phyloP scores from a whole-genome alignment of 1,140 invertebrate species.

The Drosophila bocki region DNA sequence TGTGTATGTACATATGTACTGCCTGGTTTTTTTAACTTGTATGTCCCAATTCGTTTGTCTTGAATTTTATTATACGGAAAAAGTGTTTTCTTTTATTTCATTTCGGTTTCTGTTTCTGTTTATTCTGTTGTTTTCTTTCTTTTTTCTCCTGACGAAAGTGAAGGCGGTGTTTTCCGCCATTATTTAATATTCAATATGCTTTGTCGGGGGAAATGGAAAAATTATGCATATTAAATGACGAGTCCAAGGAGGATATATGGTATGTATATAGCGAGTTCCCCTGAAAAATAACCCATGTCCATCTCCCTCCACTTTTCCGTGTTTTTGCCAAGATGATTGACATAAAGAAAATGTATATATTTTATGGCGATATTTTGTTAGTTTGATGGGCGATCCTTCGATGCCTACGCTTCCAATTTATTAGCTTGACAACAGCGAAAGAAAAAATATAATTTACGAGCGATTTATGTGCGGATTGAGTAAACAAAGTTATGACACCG shows the following conservation, averaged over 20 bases:
- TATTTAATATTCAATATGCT: conserved; percentile 83
- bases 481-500: conserved; percentile 61
- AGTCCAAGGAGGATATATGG: conserved; percentile 26
- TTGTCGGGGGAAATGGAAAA: conserved; percentile 76
- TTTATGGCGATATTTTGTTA: conserved; percentile 76
- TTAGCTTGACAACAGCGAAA: conserved; percentile 43
- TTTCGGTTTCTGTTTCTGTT: conserved; percentile 28
- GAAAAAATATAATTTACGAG: conserved; percentile 61
- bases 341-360: conserved; percentile 59
- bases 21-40: conserved; percentile 61
- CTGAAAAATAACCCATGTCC: conserved; percentile 50
- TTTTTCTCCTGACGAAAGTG: conserved; percentile 19
- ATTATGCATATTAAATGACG: conserved; percentile 80
- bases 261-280: conserved; percentile 14
- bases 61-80: conserved; percentile 75
- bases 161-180: conserved; percentile 41
- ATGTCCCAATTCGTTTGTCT: conserved; percentile 77
- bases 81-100: conserved; percentile 70
- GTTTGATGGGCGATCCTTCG: conserved; percentile 65
- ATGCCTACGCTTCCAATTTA: conserved; percentile 64
- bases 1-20: conserved; percentile 16
- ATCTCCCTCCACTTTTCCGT: conserved; percentile 2
- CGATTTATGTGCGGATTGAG: conserved; percentile 53
- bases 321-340: conserved; percentile 69
- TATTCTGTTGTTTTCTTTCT: background rate